phyloP scores from a whole-genome alignment of 2,888 invertebrate genomes.

The Pimpla rufipes region DNA sequence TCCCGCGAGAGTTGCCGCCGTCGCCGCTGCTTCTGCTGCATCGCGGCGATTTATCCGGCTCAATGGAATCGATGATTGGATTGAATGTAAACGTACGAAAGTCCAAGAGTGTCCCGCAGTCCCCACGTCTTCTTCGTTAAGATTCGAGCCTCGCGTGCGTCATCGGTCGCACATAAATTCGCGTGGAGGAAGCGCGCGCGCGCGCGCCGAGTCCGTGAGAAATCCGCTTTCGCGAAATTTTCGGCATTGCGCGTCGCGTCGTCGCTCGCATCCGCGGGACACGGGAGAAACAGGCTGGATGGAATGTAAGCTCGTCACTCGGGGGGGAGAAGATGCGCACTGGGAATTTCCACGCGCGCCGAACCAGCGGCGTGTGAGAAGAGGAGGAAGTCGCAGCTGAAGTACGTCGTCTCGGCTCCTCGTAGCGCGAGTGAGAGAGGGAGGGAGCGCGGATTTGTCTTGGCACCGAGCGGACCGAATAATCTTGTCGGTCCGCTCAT shows the following conservation, averaged over 20 bases:
- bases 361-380: constrained; percentile 63
- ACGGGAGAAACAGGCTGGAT: neutral
- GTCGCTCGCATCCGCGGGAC: too few species aligned
- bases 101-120: neutral
- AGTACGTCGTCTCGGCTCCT: neutral
- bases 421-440: too few species aligned
- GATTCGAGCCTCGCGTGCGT: neutral
- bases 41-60: constrained; percentile 14
- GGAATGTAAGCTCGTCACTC: constrained; percentile 38
- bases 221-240: constrained; percentile 34
- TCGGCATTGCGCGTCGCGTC: neutral
- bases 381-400: constrained; percentile 30
- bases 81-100: constrained; percentile 32
- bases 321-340: neutral
- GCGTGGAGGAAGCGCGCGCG: neutral
- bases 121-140: neutral
- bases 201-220: constrained; percentile 5
- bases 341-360: constrained; percentile 46
- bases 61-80: constrained; percentile 22
- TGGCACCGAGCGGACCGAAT: constrained; percentile 70
- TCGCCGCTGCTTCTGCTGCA: neutral
- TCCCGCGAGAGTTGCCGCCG: neutral
- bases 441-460: constrained; percentile 64
- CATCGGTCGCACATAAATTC: constrained; percentile 1
- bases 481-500: constrained; percentile 67